Evolutionary conservation across 2,797 vertebrate genomes (phyloP).

Genomic region (Falco columbarius): DNA sequence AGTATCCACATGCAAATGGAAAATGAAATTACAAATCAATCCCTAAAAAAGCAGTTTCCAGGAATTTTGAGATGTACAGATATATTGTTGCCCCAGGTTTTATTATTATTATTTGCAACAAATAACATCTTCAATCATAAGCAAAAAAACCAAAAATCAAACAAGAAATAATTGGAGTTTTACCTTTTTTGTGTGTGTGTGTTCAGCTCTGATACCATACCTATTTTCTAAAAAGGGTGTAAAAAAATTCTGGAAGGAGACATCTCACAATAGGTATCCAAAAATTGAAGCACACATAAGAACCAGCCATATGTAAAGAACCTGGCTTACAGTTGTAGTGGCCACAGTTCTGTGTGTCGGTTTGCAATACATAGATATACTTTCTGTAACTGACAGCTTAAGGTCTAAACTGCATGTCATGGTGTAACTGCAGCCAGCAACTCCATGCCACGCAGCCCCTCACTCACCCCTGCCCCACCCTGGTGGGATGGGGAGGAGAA

Average conservation of each 20-base stretch:
- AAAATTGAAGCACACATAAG: background rate
- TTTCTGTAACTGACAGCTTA: background rate
- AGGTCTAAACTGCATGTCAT: background rate
- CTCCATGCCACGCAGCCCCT: too few species aligned
- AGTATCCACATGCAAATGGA: background rate
- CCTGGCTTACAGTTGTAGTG: background rate
- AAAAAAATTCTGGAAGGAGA: background rate
- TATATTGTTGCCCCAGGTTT: background rate
- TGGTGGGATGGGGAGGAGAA: too few species aligned
- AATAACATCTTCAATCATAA: background rate
- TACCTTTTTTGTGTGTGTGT: accelerated
- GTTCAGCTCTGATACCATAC: background rate
- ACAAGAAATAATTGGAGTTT: background rate
- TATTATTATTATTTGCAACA: background rate
- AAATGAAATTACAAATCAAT: background rate
- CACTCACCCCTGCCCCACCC: too few species aligned
- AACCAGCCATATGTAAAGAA: background rate
- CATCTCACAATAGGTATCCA: accelerated
- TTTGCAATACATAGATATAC: background rate
- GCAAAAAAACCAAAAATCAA: background rate
- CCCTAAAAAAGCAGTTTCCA: background rate
- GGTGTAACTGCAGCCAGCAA: too few species aligned
- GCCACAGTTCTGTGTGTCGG: background rate
- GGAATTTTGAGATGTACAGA: background rate
- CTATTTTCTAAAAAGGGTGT: background rate